Percentiles rank a stretch among this genome's conserved stretches.
phyloP scores from a whole-genome alignment of 2,113 vertebrate genomes.

The Rhea pennata region DNA sequence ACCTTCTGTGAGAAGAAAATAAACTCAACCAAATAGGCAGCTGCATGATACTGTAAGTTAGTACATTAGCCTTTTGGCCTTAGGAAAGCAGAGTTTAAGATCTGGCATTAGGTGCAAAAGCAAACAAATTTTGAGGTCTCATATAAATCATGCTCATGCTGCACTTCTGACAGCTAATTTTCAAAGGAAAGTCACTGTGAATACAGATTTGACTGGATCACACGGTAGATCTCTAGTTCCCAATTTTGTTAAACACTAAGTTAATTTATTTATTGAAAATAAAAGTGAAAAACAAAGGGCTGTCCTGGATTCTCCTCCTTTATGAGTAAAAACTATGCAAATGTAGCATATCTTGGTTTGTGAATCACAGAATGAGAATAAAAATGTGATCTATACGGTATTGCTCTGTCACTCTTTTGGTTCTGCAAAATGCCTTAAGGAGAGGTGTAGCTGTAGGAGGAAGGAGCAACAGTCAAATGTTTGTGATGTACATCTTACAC shows the following conservation, averaged over 20 bases:
- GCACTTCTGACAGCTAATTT: not conserved
- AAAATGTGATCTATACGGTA: not conserved
- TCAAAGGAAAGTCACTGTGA: not conserved
- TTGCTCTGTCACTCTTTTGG: not conserved
- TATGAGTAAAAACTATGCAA: not conserved
- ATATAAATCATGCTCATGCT: not conserved
- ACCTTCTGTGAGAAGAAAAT: constrained; percentile 35
- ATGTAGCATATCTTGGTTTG: not conserved
- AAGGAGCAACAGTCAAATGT: not conserved
- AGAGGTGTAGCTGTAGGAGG: not conserved
- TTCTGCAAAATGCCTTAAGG: not conserved
- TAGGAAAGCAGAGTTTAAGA: constrained; percentile 37
- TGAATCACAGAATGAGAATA: not conserved
- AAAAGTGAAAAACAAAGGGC: not conserved
- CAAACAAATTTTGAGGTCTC: constrained; percentile 48
- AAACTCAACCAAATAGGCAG: constrained; percentile 48
- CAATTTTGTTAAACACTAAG: not conserved
- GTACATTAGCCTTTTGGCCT: constrained; percentile 21
- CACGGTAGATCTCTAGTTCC: not conserved
- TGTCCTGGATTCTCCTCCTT: not conserved
- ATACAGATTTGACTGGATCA: not conserved
- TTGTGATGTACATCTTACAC: not conserved
- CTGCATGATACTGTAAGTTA: constrained; percentile 4
- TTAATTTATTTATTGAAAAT: not conserved
- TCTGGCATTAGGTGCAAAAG: constrained; percentile 25